Percentiles rank a stretch among this genome's conserved stretches.
Conservation (phyloP, 2,888 invertebrate genomes). For the Protophormia terraenovae region DNA sequence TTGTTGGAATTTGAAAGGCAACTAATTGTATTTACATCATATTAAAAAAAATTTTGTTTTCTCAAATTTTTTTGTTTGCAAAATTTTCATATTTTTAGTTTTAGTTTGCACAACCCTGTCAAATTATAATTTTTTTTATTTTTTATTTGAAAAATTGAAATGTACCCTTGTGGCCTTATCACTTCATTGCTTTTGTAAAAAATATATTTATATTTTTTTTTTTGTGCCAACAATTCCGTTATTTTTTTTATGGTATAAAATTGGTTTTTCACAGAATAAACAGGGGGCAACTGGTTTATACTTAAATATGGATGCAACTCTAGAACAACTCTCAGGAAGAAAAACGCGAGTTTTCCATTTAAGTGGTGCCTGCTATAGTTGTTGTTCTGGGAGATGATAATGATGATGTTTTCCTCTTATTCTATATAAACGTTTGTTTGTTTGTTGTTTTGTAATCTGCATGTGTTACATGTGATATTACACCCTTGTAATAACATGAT, state of each 20-base stretch:
- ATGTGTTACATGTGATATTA: conserved; percentile 71
- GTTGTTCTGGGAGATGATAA: conserved; percentile 11
- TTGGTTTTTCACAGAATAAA: conserved; percentile 40
- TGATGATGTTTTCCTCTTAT: background rate
- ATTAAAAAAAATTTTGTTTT: no score
- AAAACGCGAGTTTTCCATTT: conserved; percentile 62
- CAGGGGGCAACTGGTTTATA: conserved; percentile 43
- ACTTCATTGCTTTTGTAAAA: conserved; percentile 64
- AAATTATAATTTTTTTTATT: conserved; percentile 17
- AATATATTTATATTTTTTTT: conserved; percentile 31
- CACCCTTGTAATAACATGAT: conserved; percentile 70
- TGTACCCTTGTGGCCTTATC: conserved; percentile 63
- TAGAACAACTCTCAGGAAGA: background rate
- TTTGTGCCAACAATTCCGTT: conserved; percentile 8
- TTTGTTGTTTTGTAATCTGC: conserved; percentile 69
- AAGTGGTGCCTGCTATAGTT: conserved; percentile 42
- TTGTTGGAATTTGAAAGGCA: no score
- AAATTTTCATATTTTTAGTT: no score
- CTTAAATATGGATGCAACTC: background rate
- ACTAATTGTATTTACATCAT: no score
- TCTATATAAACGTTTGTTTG: conserved; percentile 7
- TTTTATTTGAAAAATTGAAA: conserved; percentile 59
- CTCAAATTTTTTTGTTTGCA: no score
- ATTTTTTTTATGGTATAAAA: conserved; percentile 67
- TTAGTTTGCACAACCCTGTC: conserved; percentile 7